Evolutionary conservation across 1,140 invertebrate species (phyloP), one percentile per base, ranked within the genome.

Genomic region (Heliconius hewitsoni): DNA sequence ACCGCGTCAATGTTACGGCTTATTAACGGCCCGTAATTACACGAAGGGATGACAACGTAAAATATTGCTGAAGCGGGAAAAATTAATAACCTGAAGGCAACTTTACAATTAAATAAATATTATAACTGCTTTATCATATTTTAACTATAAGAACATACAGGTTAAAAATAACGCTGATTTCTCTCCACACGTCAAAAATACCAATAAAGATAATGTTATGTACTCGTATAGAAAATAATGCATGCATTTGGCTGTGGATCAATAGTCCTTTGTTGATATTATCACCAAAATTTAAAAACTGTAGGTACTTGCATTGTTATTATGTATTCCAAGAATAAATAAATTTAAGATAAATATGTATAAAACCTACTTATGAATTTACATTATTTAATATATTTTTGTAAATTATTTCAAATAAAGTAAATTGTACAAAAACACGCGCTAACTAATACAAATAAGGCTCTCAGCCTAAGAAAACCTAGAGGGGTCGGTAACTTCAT

Each of bases 371-470:
- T 3, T 72, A 42, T n/a, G 6, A 27, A 66, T 66, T 27, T 18
- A 30, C 1, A 30, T 66, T 66, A 66, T 66, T 66, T 30, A 66
- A 66, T 72, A 72, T n/a, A 72, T 18, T 19, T 23, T 39, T 19
- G 4, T 72, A 37, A 72, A 34, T 60, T 71, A 70, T 76, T 76
- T 76, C 18, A 46, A 82, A 75, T 39, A 85, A 83, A 88, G 76
- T 78, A 76, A 87, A 84, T 75, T 85, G 77, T 87, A 88, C 85
- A 86, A 88, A 90, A 92, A 92, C 89, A 92, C 86, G 88, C 90
- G 81, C 85, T 90, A 93, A 93, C 89, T 91, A 93, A 92, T 90
- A 93, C 86, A 93, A 93, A 93, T 93, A 93, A 89, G 86, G 84
- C 85, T 91, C 89, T 93, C 88, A 89, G 85, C 90, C 86, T 90